These are phyloP conservation scores for Bemisia tabaci DNA, from an alignment of 1,140 invertebrate genomes.

Conservation along the genomic window DNA sequence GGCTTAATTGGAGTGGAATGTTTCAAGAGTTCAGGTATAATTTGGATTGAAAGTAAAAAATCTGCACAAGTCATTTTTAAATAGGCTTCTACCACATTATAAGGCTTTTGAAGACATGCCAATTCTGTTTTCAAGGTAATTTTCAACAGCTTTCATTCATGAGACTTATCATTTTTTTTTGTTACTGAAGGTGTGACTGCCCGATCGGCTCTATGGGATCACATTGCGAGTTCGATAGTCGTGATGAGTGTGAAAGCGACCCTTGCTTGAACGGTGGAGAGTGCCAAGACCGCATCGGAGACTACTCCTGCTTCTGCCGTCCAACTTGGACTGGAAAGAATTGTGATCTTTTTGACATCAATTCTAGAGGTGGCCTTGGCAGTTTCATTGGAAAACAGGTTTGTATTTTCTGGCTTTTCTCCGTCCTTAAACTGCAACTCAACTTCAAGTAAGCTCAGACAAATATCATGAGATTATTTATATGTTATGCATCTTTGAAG, in stretches of 20 bases:
- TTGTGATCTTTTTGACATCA: slow-evolving; percentile 63
- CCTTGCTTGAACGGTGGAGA: slow-evolving; percentile 69
- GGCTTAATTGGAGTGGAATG: too few relatives aligned
- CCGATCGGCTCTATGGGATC: slow-evolving; percentile 54
- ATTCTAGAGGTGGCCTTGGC: slow-evolving; percentile 52
- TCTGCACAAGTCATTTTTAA: too few relatives aligned
- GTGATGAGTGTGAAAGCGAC: slow-evolving; percentile 64
- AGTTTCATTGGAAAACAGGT: slow-evolving; percentile 21
- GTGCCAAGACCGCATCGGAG: slow-evolving; percentile 63
- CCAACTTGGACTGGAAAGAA: slow-evolving; percentile 64
- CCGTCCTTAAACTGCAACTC: too few relatives aligned
- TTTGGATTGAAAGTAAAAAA: too few relatives aligned
- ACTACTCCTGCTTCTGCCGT: slow-evolving; percentile 71
- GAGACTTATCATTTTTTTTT: neutral
- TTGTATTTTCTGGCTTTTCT: too few relatives aligned
- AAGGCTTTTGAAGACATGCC: too few relatives aligned
- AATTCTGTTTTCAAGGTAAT: slow-evolving; percentile 1
- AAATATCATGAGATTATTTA: too few relatives aligned
- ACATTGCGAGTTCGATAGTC: slow-evolving; percentile 66
- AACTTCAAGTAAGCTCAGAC: too few relatives aligned
- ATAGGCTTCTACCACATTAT: too few relatives aligned
- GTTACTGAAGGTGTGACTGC: too few relatives aligned
- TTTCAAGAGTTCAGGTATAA: too few relatives aligned
- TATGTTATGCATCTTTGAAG: too few relatives aligned
- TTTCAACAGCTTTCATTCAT: neutral